Evolutionary conservation across 1,140 invertebrate genomes (phyloP), one percentile per base, ranked within the genome.

Genomic region (Hyles vespertilio): DNA sequence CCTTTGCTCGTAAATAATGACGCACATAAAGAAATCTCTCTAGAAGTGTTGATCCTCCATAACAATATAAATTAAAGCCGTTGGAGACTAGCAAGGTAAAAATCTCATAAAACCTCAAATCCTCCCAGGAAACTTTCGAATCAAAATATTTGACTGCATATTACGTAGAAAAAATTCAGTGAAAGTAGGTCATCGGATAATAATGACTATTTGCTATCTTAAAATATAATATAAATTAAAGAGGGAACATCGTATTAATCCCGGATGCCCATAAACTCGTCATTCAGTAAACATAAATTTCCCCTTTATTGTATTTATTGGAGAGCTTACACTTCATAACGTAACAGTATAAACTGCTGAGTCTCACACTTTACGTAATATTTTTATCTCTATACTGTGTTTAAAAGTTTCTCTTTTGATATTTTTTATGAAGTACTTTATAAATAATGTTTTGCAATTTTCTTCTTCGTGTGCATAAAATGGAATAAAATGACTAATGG

Each of bases 141-240:
- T 44, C 51, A 44, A 22, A 22, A 22, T 22, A 22, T 22, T 22
- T 22, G 22, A 44, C 40, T 40, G 11, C 49, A 8, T n/a, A 53
- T 3, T 40, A 48, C 8, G 32, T 67, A 69, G 10, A 58, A 69
- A 59, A 70, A 61, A 67, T 56, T 52, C 57, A 72, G 81, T 65
- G 79, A 84, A 84, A 84, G 81, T 78, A 69, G 77, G 79, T 69
- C 70, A 77, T 48, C 43, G 58, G 43, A 62, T 45, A 32, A 52
- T 61, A 22, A 59, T 45, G 59, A 60, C 62, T 70, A 61, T 63
- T 61, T 66, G 56, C 6, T 45, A 44, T n/a, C 34, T 40, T 40
- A 40, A 33, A 51, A 45, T 36, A 48, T 54, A 55, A 56, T 52
- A 56, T 61, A 54, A 59, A 59, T 54, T 52, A 54, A 45, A 43